Percentiles rank a stretch among this genome's conserved stretches.
These are phyloP conservation scores for Monomorium pharaonis DNA, from an alignment of 1,140 invertebrate genomes.

Conservation along the genomic window DNA sequence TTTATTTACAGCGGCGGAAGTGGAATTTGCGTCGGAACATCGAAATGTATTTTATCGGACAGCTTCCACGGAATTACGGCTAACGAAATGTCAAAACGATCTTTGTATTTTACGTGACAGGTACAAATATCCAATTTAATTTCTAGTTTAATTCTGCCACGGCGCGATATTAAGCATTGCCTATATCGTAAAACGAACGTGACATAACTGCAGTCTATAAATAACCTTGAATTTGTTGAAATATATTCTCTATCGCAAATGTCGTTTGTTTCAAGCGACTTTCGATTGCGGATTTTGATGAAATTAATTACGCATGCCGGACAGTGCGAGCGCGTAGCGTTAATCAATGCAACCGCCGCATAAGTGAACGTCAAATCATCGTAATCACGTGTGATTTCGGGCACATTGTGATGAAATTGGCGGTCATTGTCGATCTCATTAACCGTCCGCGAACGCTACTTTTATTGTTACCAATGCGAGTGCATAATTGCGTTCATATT, in stretches of 20 bases:
- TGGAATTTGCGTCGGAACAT: not conserved
- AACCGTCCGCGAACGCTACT: not conserved
- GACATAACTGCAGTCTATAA: not conserved
- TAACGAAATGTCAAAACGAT: not conserved
- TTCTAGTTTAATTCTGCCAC: not conserved
- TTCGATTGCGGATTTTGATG: not conserved
- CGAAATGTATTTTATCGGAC: not conserved
- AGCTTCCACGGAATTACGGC: not conserved
- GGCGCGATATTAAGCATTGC: not conserved
- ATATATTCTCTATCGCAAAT: not conserved
- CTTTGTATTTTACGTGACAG: not conserved
- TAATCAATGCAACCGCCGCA: not conserved
- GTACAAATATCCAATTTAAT: not conserved
- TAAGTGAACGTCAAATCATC: conserved; percentile 14
- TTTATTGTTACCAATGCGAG: conserved; percentile 12
- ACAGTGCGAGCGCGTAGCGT: not conserved
- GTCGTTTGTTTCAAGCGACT: not conserved
- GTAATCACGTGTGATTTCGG: conserved; percentile 27
- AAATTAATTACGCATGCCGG: conserved; percentile 6
- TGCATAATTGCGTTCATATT: conserved; percentile 33
- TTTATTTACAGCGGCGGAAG: conserved; percentile 2
- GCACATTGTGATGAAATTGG: conserved; percentile 27
- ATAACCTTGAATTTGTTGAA: conserved; percentile 2
- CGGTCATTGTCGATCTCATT: conserved; percentile 35
- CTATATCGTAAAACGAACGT: not conserved